Evolutionary conservation across 2,113 vertebrate genomes (phyloP), one percentile per base, ranked within the genome.

Genomic region (Rafetus swinhoei): DNA sequence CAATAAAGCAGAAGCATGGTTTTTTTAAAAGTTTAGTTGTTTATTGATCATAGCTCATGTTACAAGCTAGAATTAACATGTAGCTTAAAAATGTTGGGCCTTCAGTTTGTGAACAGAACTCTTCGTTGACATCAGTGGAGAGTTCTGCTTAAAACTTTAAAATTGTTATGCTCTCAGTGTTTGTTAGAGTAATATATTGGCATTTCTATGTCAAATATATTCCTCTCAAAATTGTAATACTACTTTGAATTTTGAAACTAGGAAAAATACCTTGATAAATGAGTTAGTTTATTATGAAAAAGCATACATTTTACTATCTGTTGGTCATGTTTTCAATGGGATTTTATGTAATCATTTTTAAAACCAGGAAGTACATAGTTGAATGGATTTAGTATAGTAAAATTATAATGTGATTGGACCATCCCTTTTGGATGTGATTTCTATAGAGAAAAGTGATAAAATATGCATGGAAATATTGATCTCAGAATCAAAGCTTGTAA

Each of bases 391-490:
- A 77, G 10, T 93, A 9, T 53, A 74, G 7, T 7, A 22, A 90
- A 85, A 45, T 88, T 81, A 21, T 59, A 79, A 39, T 39, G 18
- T 90, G 53, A 2, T 8, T 82, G 54, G 35, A 24, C 76, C 50
- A 89, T 53, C 57, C 35, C 80, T 91, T 65, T 88, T 88, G 59
- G 82, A 6, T 0, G 0, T 84, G 25, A 55, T 93, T 84, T 94
- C 93, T 81, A 92, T 81, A 77, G 74, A 29, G 14, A 29, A 35
- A 84, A 65, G 35, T 57, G 57, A 88, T 15, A 57, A 29, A 74
- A 25, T 53, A 81, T 83, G 35, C 45, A 52, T 56, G 57, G 81
- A 95, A 96, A 88, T 72, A 80, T 83, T 50, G 35, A 89, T 94
- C 85, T 88, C 83, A 4, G 1, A 92, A 89, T 60, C 87, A 86